Base-by-base conservation (phyloP, 2,888 invertebrate genomes). In the Magallana nippona region DNA sequence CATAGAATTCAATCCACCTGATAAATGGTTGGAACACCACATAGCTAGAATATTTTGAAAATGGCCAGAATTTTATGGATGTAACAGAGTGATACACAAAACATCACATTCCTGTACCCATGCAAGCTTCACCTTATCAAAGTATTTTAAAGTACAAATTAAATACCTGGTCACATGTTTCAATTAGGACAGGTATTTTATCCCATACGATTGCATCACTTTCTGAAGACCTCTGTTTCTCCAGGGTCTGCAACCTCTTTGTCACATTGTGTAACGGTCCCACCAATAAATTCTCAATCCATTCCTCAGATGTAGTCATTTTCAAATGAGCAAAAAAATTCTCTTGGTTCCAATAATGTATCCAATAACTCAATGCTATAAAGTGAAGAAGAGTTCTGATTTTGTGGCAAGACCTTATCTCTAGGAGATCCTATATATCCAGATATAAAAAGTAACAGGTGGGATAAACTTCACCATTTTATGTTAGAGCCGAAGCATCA, bases 221-320 rank as follows among this genome's bases (percentile, higher is more conserved):
- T 5, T 27, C 71, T 71, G 27, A 71, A 11, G 27, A 71, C 11
- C 71, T 78, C 62, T 82, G 60, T 60, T 55, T 82, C 55, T 78
- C 86, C 55, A 89, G 78, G 62, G 82, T 80, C 27, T 82, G 83
- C 2, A 88, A 78, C 22, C 84, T 85, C 56, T 22, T 78, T 57
- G 55, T 84, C 10, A 89, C 86, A 32, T 84, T 82, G 58, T 87
- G 86, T 44, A 88, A 81, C 1, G 89, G 89, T 62, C 77, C 87
- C 8, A 87, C 78, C 63, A 89, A 82, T 56, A 87, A 79, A 78
- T 86, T 87, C 60, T 87, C 84, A 55, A 88, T 81, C 56, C 87
- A 82, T 79, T 87, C 88, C 60, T 85, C 88, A n/a, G 89, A 86
- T 17, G 88, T 87, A 60, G 88, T 79, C 88, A 88, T 88, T 27